These are phyloP conservation scores for Carcharodon carcharias DNA, from an alignment of 2,797 vertebrate species.

Conservation along the genomic window DNA sequence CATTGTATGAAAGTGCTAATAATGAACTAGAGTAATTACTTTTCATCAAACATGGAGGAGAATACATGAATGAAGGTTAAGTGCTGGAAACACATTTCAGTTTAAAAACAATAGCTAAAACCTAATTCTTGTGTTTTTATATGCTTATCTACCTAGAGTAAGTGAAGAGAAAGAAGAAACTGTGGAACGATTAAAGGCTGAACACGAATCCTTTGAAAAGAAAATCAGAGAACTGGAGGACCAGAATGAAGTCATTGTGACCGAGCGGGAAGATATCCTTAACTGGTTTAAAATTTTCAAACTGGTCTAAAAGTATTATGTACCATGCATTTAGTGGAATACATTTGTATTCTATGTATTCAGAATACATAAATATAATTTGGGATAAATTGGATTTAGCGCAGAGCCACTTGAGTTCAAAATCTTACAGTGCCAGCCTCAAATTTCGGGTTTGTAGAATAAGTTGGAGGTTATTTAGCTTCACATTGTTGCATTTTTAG, in stretches of 20 bases:
- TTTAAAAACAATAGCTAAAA: not conserved
- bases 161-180: slow-evolving; percentile 94
- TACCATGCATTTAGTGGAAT: not conserved
- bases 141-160: slow-evolving; percentile 57
- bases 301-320: not conserved
- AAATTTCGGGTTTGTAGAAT: not conserved
- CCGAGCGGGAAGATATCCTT: slow-evolving; percentile 95
- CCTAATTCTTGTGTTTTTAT: not conserved
- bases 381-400: not conserved
- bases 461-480: not conserved
- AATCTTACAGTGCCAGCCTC: not conserved
- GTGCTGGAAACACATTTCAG: not conserved
- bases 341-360: not conserved
- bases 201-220: slow-evolving; percentile 83
- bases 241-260: slow-evolving; percentile 78
- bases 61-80: not conserved
- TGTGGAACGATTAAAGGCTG: slow-evolving; percentile 73
- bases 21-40: not conserved
- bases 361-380: not conserved
- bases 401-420: not conserved
- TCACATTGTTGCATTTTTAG: not conserved
- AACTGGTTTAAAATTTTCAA: slow-evolving; percentile 29
- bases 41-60: not conserved
- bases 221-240: slow-evolving; percentile 86
- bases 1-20: not conserved